phyloP scores from a whole-genome alignment of 2,113 vertebrate genomes.

The Sprattus sprattus region DNA sequence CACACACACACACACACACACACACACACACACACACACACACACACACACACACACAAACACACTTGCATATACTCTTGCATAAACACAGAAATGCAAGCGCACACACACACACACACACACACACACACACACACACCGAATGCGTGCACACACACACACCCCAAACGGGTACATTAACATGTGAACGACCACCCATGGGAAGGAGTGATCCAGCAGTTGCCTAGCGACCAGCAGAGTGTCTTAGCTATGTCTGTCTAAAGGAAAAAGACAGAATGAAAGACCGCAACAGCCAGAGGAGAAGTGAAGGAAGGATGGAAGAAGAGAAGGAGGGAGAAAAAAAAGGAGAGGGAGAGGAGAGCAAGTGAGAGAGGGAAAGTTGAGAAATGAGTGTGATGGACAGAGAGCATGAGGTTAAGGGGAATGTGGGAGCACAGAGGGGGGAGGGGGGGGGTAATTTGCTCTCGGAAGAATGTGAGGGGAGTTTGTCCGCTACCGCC shows the following conservation, averaged over 20 bases:
- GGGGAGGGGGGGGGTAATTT: not conserved
- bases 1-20: not conserved
- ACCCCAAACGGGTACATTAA: constrained; percentile 60
- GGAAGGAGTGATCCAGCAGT: constrained; percentile 58
- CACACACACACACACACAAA: constrained; percentile 14
- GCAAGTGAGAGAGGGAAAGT: constrained; percentile 24
- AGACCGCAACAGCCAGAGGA: constrained; percentile 24
- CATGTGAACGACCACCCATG: constrained; percentile 58
- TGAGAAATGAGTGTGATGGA: constrained; percentile 1
- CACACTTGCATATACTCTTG: too few relatives aligned
- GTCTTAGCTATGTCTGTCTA: constrained; percentile 52
- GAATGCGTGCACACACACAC: constrained; percentile 4
- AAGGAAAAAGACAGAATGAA: constrained; percentile 60
- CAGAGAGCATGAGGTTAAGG: not conserved
- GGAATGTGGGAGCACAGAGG: not conserved
- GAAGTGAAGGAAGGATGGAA: too few relatives aligned
- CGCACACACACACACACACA: not conserved
- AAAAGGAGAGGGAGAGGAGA: not conserved
- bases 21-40: constrained; percentile 11
- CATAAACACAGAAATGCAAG: too few relatives aligned
- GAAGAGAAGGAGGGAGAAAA: too few relatives aligned
- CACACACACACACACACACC: not conserved
- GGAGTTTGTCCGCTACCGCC: not conserved
- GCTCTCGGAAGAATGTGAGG: not conserved
- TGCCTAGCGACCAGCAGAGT: constrained; percentile 69